Conservation (phyloP, 1,140 invertebrate species). For the Plectrocnemia conspersa region DNA sequence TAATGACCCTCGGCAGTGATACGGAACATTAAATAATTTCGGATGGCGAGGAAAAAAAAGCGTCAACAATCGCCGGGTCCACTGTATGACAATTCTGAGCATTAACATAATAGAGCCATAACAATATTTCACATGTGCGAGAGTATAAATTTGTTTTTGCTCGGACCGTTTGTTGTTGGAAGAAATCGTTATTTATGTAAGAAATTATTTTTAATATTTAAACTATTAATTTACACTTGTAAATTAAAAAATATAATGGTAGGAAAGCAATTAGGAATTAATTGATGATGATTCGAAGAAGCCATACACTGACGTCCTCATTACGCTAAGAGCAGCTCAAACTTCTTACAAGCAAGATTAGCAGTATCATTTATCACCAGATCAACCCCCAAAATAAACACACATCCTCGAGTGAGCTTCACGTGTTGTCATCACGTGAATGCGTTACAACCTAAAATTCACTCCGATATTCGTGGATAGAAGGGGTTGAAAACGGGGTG, state of each 20-base stretch:
- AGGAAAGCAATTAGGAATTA: background rate
- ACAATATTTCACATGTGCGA: too few species aligned
- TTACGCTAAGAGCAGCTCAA: conserved; percentile 12
- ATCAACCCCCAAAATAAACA: conserved; percentile 6
- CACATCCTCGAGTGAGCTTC: conserved; percentile 14
- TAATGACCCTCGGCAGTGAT: conserved; percentile 14
- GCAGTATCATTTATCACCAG: conserved; percentile 29
- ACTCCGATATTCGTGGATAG: background rate
- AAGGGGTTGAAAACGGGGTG: background rate
- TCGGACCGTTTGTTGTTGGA: too few species aligned
- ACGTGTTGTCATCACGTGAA: background rate
- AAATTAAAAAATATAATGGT: background rate
- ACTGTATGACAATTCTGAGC: too few species aligned
- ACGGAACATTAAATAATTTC: conserved; percentile 23
- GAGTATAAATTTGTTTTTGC: too few species aligned
- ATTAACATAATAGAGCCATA: too few species aligned
- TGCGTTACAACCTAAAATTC: conserved; percentile 4
- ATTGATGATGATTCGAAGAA: background rate
- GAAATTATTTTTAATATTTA: background rate
- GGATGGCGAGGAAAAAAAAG: too few species aligned
- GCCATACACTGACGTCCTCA: background rate
- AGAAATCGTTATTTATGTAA: background rate
- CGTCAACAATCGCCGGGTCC: too few species aligned
- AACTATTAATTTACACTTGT: background rate
- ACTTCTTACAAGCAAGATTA: conserved; percentile 30